phyloP scores from a whole-genome alignment of 1,140 invertebrate genomes.

The Chrysopa pallens region DNA sequence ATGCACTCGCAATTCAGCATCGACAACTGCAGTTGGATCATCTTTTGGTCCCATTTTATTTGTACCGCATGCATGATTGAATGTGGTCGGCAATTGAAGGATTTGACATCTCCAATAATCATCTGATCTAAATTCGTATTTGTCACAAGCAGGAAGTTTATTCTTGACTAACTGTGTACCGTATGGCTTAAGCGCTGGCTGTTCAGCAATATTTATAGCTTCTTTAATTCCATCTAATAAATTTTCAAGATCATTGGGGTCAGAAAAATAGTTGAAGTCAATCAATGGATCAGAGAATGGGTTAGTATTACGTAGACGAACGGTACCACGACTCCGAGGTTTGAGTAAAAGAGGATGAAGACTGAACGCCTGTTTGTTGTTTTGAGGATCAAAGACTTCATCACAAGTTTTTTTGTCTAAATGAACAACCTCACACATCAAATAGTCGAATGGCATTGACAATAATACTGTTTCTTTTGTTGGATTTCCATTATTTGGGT shows the following conservation, averaged over 20 bases:
- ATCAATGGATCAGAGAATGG: conserved; percentile 56
- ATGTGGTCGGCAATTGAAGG: conserved; percentile 27
- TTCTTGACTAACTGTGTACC: too few species aligned
- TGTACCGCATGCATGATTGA: conserved; percentile 33
- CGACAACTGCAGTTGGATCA: conserved; percentile 25
- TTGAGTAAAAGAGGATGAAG: conserved; percentile 51
- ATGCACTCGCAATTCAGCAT: conserved; percentile 23
- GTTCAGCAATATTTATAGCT: conserved; percentile 19
- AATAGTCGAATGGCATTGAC: conserved; percentile 19
- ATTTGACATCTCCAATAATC: conserved; percentile 35
- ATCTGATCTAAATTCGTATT: conserved; percentile 21
- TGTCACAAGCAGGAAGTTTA: conserved; percentile 16
- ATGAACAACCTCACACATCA: conserved; percentile 41
- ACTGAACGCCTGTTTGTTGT: conserved; percentile 32
- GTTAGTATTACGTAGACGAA: conserved; percentile 43
- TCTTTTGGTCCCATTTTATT: conserved; percentile 34
- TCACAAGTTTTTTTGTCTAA: conserved; percentile 36
- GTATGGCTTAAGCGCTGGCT: too few species aligned
- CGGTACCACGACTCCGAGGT: conserved; percentile 53
- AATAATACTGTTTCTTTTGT: conserved; percentile 50
- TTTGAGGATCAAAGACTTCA: conserved; percentile 30
- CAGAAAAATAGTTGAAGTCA: conserved; percentile 56
- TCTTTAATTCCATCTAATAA: conserved; percentile 23
- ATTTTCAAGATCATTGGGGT: conserved; percentile 30
- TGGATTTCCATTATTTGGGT: conserved; percentile 21